Evolutionary conservation across 1,140 invertebrate species (phyloP), one percentile per base, ranked within the genome.

Genomic region (Cydia strobilella): DNA sequence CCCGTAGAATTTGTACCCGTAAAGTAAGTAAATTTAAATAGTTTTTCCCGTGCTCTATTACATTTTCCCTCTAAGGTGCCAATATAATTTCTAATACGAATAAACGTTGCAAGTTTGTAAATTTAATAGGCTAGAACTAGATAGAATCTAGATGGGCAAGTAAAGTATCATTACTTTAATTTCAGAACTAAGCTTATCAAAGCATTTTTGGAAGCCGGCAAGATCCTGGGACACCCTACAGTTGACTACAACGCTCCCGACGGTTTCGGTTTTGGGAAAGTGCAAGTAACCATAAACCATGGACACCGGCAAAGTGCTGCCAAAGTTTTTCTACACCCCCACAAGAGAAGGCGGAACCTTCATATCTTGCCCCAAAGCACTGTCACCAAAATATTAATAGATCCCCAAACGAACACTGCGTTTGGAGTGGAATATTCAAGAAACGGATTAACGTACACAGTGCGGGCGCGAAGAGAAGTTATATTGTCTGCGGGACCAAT

Each of bases 381-480:
- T 74, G 96, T 94, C 0, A 95, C 94, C 0, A 95, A 95, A 89
- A 89, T 98, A 25, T 82, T 95, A 1, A 95, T 96, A 45, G 93
- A 95, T 74, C 87, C 91, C 1, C 79, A 93, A n/a, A 94, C 94
- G 0, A 95, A 95, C 79, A 93, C 92, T 2, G 96, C 96, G 0
- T 94, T 94, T 66, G 96, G 95, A 1, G 94, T 97, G 0, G 93
- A 96, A 81, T 96, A 95, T 80, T 74, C 93, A 2, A 86, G 93
- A 51, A 89, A 94, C 45, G 88, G 89, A 62, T 77, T 86, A 10
- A 76, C 84, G 25, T 76, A 82, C 69, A 87, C 88, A 35, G 89
- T 91, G 0, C 82, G 84, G 13, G 94, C 93, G 6, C 90, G 89
- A 1, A 94, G 93, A 78, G 95, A 95, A 90, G 93, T 95, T 2